Evolutionary conservation across 1,140 invertebrate species (phyloP), one percentile per base, ranked within the genome.

Genomic region (Alviniconcha marisindica): DNA sequence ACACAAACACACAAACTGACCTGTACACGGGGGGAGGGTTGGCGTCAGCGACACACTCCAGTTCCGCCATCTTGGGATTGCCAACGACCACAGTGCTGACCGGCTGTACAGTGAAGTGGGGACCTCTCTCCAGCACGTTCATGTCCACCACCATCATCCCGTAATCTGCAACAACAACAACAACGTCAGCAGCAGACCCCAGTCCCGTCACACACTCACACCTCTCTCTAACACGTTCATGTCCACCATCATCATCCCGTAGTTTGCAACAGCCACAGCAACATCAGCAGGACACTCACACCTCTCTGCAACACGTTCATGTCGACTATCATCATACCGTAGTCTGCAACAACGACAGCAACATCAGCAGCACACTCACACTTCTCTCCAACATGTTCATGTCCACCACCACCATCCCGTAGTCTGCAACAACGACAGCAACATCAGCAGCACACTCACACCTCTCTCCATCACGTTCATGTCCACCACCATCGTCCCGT

Each of bases 21-120:
- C 96, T 95, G 92, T 99, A 99, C 10, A 95, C 96, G 0, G 98
- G 97, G 21, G 96, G 95, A 3, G 98, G 98, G 93, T 96, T 98
- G 1, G 97, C 98, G 74, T 95, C 96, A 84, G 97, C 97, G 80
- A 97, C 93, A 93, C 97, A 99, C 87, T 95, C 88, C 24, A 93
- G 24, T 28, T 79, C 83, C 0, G 88, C 85, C 42, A 76, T 82
- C 2, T 60, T 74, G 0, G 86, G 79, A 15, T 54, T 44, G 3
- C 85, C 81, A 0, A 89, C 86, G 60, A 90, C 81, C 3, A 89
- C 83, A 0, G 86, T 83, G 63, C 84, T 85, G 15, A 87, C 51
- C 0, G 88, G 89, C 54, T 89, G 84, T 14, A 73, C 60, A 24
- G 79, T 84, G 78, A 90, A 89, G 28, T 82, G 78, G 48, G 88